A percentile compares a stretch with the other conserved stretches of the same genome.
Conservation (phyloP, 2,113 vertebrate species). For the Bujurquina vittata region DNA sequence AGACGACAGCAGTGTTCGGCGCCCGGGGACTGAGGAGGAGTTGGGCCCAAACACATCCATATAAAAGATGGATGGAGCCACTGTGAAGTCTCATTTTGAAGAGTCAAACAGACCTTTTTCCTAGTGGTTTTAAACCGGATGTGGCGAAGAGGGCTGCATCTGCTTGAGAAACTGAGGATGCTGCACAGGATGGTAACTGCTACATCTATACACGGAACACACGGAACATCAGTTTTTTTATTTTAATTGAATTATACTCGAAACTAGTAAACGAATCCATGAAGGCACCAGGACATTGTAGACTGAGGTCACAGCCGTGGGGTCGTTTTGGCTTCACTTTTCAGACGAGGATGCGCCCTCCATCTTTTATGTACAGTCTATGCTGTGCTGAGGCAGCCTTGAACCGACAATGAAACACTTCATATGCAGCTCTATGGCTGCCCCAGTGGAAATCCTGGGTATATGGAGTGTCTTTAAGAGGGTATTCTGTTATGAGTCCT, state of each 20-base stretch:
- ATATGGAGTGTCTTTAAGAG: constrained; percentile 19
- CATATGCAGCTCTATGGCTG: constrained; percentile 21
- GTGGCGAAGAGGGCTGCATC: neutral
- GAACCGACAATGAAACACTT: neutral
- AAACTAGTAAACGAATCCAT: rapidly evolving
- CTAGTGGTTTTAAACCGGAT: neutral
- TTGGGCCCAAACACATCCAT: neutral
- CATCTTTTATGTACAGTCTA: too few species aligned
- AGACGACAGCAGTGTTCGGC: neutral
- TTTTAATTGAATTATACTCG: neutral
- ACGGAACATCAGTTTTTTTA: neutral
- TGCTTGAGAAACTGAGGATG: neutral
- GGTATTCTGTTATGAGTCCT: constrained; percentile 49
- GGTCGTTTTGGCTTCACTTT: neutral
- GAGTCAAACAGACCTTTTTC: neutral
- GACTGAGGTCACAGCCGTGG: neutral
- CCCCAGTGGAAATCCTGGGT: constrained; percentile 15
- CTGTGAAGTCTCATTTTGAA: neutral
- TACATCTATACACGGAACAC: neutral
- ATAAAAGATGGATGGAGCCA: neutral
- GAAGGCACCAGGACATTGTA: neutral
- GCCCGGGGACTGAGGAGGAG: neutral
- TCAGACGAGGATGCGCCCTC: too few species aligned
- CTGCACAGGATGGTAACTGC: too few species aligned
- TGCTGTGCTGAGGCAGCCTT: neutral